A percentile compares a stretch with the other conserved stretches of the same genome.
Conservation (phyloP, 2,113 vertebrate genomes). For the Chelonoidis abingdonii region DNA sequence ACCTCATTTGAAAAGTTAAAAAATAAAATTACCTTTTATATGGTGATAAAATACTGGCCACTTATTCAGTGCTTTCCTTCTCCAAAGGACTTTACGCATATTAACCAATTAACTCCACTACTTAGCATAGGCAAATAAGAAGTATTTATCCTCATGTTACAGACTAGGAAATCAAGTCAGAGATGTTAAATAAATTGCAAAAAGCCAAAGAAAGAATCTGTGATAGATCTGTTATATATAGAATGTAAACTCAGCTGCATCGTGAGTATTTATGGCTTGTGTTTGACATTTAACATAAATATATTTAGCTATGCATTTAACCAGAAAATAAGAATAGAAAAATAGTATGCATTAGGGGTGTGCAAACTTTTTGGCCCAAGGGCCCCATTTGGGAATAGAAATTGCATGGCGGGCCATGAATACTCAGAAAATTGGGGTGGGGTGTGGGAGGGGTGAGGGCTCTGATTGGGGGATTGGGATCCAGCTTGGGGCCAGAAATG, state of each 20-base stretch:
- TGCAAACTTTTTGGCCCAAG: too few relatives aligned
- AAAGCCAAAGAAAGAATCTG: neutral
- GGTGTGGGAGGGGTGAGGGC: too few relatives aligned
- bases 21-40: neutral
- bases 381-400: too few relatives aligned
- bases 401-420: too few relatives aligned
- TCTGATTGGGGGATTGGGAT: too few relatives aligned
- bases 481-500: too few relatives aligned
- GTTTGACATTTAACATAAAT: neutral
- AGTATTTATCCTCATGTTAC: neutral
- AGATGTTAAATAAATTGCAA: neutral
- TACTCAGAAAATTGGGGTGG: too few relatives aligned
- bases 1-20: neutral
- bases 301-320: conserved; percentile 26
- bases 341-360: neutral
- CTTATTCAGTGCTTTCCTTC: neutral
- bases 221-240: neutral
- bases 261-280: neutral
- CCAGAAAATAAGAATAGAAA: conserved; percentile 39
- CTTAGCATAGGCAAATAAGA: neutral
- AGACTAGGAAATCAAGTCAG: neutral
- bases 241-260: neutral
- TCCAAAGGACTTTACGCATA: neutral
- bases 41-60: neutral
- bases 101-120: neutral